These are phyloP conservation scores for Aphidius gifuensis DNA, from an alignment of 1,140 invertebrate species.

Conservation along the genomic window DNA sequence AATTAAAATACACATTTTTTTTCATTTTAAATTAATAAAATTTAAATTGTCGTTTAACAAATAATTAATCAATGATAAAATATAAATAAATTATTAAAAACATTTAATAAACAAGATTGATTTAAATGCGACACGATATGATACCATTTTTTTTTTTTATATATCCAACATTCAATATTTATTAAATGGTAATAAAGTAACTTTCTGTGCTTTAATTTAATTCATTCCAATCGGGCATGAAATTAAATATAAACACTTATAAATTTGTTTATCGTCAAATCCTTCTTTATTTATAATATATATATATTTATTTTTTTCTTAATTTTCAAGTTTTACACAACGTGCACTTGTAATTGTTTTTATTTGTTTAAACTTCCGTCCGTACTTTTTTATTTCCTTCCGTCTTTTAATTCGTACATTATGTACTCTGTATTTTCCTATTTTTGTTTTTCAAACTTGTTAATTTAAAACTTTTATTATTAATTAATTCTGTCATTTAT, in stretches of 20 bases:
- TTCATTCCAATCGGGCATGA: constrained; percentile 36
- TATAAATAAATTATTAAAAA: too few relatives aligned
- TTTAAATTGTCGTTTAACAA: constrained; percentile 28
- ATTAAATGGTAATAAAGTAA: constrained; percentile 38
- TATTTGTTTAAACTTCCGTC: constrained; percentile 7
- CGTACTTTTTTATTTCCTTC: constrained; percentile 15
- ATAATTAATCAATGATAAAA: too few relatives aligned
- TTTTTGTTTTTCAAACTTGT: neutral
- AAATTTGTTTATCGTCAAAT: constrained; percentile 38
- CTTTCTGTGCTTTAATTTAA: constrained; percentile 35
- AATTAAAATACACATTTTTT: constrained; percentile 21
- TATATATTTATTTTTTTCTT: constrained; percentile 28
- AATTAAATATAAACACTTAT: constrained; percentile 40
- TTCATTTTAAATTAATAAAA: constrained; percentile 9
- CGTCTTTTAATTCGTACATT: constrained; percentile 15
- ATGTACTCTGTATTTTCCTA: neutral
- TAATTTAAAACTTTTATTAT: too few relatives aligned
- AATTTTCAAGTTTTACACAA: constrained; percentile 32
- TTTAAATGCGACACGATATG: constrained; percentile 24
- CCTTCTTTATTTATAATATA: constrained; percentile 33
- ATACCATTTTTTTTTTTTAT: constrained; percentile 28
- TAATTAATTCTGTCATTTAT: neutral
- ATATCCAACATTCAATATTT: constrained; percentile 45
- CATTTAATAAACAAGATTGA: constrained; percentile 10
- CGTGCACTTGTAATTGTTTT: constrained; percentile 30